phyloP scores from a whole-genome alignment of 2,113 vertebrate genomes.

The Eira barbara region DNA sequence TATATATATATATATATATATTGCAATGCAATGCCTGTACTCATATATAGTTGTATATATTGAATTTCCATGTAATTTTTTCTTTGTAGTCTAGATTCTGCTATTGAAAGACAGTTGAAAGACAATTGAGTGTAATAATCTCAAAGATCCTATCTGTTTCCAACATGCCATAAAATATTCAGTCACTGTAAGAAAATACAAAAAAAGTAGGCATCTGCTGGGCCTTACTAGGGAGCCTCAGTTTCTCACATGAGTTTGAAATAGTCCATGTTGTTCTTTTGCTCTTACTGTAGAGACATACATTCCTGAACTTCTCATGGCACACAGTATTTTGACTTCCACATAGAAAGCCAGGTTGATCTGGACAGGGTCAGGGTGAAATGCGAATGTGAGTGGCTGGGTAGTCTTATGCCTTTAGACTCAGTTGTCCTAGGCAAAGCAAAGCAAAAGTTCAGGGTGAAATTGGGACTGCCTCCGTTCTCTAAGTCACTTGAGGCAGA shows the following conservation, averaged over 20 bases:
- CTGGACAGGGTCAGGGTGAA: neutral
- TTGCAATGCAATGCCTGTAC: neutral
- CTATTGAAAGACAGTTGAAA: slow-evolving; percentile 12
- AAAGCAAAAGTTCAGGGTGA: slow-evolving; percentile 35
- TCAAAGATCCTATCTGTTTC: neutral
- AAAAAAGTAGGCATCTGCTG: neutral
- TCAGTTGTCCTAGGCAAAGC: neutral
- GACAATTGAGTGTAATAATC: neutral
- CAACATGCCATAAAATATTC: neutral
- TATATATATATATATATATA: too few relatives aligned
- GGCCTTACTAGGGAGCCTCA: neutral
- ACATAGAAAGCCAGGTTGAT: neutral
- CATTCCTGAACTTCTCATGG: neutral
- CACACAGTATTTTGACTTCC: neutral
- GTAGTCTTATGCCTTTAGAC: neutral
- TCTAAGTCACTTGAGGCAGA: neutral
- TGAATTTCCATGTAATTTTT: neutral
- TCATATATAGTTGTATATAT: neutral
- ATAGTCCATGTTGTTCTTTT: neutral
- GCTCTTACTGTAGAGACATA: neutral
- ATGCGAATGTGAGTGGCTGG: neutral
- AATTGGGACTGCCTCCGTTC: slow-evolving; percentile 6
- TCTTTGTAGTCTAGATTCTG: neutral
- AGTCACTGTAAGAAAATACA: neutral
- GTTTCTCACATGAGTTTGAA: neutral